Base-by-base conservation (phyloP, 2,888 invertebrate species). In the Eristalinus sepulchralis region DNA sequence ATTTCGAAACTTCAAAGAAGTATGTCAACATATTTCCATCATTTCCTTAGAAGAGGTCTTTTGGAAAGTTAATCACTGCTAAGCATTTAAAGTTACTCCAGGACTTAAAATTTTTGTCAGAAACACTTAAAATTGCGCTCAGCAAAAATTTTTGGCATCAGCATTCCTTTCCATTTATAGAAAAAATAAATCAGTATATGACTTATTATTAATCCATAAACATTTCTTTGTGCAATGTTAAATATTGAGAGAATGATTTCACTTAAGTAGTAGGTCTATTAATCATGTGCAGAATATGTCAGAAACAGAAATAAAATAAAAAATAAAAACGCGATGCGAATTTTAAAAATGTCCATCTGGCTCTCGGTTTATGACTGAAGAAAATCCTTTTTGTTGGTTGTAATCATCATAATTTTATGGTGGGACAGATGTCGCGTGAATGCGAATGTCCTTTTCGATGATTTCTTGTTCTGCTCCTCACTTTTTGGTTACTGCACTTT, bases 331-430 rank as follows among this genome's bases (percentile, higher is more conserved):
- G 13, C 13, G 39, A 39, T 39, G 13, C 13, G 13, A 55, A 55
- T 22, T 20, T 20, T 55, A 55, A 55, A 55, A 55, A 57, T 24
- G 57, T 22, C 57, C 22, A 24, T 57, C 57, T 27, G 17, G 57
- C 57, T 22, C 10, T 20, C 22, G 22, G 22, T 20, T 57, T 57
- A 57, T 9, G 24, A 57, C 0, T 24, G 57, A 17, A 47, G 17
- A 11, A 27, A 24, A 13, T 22, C 11, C 22, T 64, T 64, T 33
- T 22, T 27, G 63, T 64, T 64, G 36, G 20, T 22, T 34, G 63
- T 34, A 64, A 64, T 64, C 63, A 64, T 36, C 63, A 47, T 67
- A 67, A 67, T 67, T 67, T 67, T 47, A 67, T 67, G 31, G 27
- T 20, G 53, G 13, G 67, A 53, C 67, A 67, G 55, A 67, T 67